phyloP scores from a whole-genome alignment of 2,113 vertebrate genomes.

The Aphelocoma coerulescens region DNA sequence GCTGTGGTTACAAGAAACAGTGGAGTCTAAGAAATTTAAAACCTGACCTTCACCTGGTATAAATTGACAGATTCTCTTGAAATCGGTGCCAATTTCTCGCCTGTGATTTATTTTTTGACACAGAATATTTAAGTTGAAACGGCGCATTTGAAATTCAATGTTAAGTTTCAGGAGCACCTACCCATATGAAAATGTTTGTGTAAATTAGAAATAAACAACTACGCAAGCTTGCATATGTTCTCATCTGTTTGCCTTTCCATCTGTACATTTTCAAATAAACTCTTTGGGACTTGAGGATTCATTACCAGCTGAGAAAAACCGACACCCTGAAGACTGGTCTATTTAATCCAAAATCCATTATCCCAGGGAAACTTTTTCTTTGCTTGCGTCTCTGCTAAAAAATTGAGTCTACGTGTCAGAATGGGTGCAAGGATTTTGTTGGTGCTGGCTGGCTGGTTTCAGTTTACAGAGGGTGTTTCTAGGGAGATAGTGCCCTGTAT shows the following conservation, averaged over 20 bases:
- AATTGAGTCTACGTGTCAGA: neutral
- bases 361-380: neutral
- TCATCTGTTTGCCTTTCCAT: neutral
- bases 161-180: neutral
- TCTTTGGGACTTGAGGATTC: neutral
- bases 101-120: neutral
- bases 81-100: neutral
- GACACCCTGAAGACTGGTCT: neutral
- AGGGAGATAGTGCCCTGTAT: neutral
- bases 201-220: conserved; percentile 39
- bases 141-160: neutral
- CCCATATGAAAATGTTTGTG: neutral
- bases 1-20: neutral
- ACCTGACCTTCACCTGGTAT: neutral
- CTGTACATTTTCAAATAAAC: conserved; percentile 28
- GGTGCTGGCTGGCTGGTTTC: neutral
- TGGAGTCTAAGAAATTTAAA: conserved; percentile 21
- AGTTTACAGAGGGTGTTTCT: conserved; percentile 33
- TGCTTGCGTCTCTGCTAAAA: neutral
- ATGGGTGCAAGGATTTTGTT: neutral
- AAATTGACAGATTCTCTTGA: conserved; percentile 13
- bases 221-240: neutral
- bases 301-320: neutral
- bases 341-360: conserved; percentile 17
- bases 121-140: neutral